Conservation (phyloP, 2,888 invertebrate genomes). For the Diaphora mendica region DNA sequence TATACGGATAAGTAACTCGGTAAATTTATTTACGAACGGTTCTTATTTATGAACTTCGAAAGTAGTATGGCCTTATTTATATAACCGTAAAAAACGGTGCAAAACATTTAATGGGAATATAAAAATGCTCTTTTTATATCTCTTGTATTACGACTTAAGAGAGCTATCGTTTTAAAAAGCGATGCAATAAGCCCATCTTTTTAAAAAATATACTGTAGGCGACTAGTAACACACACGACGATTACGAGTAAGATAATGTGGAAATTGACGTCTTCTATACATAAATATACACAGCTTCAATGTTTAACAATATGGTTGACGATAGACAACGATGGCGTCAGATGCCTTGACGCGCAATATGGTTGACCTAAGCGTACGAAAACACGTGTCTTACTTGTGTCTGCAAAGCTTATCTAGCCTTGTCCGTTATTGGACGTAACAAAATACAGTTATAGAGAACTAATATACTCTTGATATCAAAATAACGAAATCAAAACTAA, state of each 20-base stretch:
- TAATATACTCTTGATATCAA: neutral
- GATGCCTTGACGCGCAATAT: conserved; percentile 53
- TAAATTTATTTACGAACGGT: neutral
- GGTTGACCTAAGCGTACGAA: conserved; percentile 49
- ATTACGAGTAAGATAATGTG: neutral
- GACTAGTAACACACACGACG: neutral
- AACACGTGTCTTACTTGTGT: conserved; percentile 18
- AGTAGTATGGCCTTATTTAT: neutral
- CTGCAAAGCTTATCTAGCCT: neutral
- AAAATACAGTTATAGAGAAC: conserved; percentile 14
- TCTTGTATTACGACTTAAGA: conserved; percentile 31
- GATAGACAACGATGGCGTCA: conserved; percentile 23
- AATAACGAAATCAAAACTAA: neutral
- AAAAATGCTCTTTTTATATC: conserved; percentile 14
- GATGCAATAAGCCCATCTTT: neutral
- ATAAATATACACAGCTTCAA: conserved; percentile 63
- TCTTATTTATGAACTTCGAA: neutral
- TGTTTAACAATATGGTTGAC: conserved; percentile 56
- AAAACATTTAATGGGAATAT: neutral
- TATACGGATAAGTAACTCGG: neutral
- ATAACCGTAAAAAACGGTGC: neutral
- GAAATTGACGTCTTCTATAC: conserved; percentile 29
- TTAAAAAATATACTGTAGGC: neutral
- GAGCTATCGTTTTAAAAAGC: conserved; percentile 28
- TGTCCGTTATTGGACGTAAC: neutral